Conservation (phyloP, 1,140 invertebrate genomes). For the Drosophila rhopaloa region DNA sequence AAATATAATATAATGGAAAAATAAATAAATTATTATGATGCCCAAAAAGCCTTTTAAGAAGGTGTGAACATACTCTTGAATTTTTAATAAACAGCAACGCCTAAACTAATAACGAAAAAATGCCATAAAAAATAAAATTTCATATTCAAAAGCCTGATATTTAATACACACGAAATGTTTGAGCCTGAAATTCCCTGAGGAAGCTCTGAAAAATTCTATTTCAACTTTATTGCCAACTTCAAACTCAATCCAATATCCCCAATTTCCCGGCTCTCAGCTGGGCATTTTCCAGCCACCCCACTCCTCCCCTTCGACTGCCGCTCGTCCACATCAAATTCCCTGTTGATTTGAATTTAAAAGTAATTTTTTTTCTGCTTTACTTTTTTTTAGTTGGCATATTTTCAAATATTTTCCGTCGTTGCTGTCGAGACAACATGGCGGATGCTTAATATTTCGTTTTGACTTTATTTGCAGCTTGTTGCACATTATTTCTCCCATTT, state of each 20-base stretch:
- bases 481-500: slow-evolving; percentile 34
- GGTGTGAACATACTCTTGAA: neutral
- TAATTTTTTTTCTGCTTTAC: slow-evolving; percentile 30
- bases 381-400: slow-evolving; percentile 45
- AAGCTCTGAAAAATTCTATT: slow-evolving; percentile 12
- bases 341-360: slow-evolving; percentile 60
- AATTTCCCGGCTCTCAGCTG: slow-evolving; percentile 28
- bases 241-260: slow-evolving; percentile 32
- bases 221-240: slow-evolving; percentile 24
- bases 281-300: slow-evolving; percentile 1
- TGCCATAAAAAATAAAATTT: neutral
- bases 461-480: slow-evolving; percentile 46
- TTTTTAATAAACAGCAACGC: neutral
- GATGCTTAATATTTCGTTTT: slow-evolving; percentile 51
- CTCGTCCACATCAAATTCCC: slow-evolving; percentile 48
- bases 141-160: neutral
- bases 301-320: neutral
- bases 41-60: neutral
- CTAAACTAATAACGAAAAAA: no score
- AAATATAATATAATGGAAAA: no score
- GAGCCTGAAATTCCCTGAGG: neutral
- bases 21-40: no score
- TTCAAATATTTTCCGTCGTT: slow-evolving; percentile 47
- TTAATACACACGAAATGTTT: neutral
- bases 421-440: slow-evolving; percentile 47